These are phyloP conservation scores for Amphiprion percula DNA, from an alignment of 2,113 vertebrate genomes.

Conservation along the genomic window DNA sequence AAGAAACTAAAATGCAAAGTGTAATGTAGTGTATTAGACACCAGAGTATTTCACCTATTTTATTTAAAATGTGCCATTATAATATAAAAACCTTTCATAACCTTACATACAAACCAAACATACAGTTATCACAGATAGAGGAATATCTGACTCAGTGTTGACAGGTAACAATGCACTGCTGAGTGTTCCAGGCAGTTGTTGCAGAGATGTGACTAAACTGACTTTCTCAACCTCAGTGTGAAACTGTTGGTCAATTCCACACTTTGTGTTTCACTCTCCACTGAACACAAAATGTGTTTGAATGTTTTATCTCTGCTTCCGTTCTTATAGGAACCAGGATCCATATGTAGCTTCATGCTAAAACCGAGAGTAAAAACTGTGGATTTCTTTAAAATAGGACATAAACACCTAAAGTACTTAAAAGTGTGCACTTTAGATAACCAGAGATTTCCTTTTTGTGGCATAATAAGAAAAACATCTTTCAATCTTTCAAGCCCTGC, in stretches of 20 bases:
- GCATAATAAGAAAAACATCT: too few relatives aligned
- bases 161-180: background rate
- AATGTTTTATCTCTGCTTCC: slow-evolving; percentile 12
- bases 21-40: too few relatives aligned
- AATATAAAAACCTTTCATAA: background rate
- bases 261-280: slow-evolving; percentile 25
- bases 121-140: too few relatives aligned
- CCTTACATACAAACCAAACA: too few relatives aligned
- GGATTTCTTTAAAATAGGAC: too few relatives aligned
- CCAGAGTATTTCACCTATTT: too few relatives aligned
- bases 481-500: background rate
- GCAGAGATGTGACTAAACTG: slow-evolving; percentile 6
- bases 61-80: background rate
- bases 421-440: too few relatives aligned
- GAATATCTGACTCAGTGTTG: slow-evolving; percentile 5
- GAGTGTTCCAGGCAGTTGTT: background rate
- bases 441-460: too few relatives aligned
- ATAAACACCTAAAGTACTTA: too few relatives aligned
- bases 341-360: background rate
- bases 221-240: slow-evolving; percentile 31
- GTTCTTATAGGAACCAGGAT: background rate
- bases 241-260: slow-evolving; percentile 36
- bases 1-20: too few relatives aligned
- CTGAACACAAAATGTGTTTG: slow-evolving; percentile 17
- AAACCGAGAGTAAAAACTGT: background rate